Percentiles rank a stretch among this genome's conserved stretches.
These are phyloP conservation scores for Philonicus albiceps DNA, from an alignment of 2,888 invertebrate species.

Conservation along the genomic window DNA sequence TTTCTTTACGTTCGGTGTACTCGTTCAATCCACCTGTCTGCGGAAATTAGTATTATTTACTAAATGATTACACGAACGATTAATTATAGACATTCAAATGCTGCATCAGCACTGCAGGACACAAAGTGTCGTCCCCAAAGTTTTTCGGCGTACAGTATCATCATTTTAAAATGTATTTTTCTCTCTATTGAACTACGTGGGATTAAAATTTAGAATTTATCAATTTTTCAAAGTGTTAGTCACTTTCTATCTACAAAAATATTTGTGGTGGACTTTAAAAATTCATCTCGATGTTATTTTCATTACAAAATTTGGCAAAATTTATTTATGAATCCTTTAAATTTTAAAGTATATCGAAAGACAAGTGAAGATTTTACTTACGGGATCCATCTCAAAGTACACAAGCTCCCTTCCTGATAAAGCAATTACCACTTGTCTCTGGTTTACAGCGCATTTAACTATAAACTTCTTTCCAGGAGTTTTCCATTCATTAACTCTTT, in stretches of 20 bases:
- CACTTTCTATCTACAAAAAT: too few species aligned
- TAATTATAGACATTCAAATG: background rate
- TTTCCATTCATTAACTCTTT: conserved; percentile 99
- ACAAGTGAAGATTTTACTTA: conserved; percentile 66
- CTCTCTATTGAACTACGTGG: background rate
- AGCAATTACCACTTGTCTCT: conserved; percentile 97
- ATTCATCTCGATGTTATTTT: too few species aligned
- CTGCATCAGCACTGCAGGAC: conserved; percentile 64
- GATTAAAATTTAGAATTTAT: too few species aligned
- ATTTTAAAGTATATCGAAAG: background rate
- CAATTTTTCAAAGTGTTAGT: too few species aligned
- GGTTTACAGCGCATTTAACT: conserved; percentile 97
- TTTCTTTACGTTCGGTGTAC: conserved; percentile 95
- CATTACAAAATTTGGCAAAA: too few species aligned
- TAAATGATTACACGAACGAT: background rate
- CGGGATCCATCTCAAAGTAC: conserved; percentile 99
- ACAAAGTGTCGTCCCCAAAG: conserved; percentile 62
- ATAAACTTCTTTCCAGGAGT: conserved; percentile 97
- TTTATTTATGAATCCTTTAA: too few species aligned
- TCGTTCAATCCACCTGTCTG: conserved; percentile 98
- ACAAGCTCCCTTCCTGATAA: conserved; percentile 97
- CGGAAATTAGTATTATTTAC: background rate
- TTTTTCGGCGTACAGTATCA: conserved; percentile 56
- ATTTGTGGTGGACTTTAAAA: too few species aligned
- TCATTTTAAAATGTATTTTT: background rate